phyloP scores from a whole-genome alignment of 1,140 invertebrate species.

The Scaptodrosophila lebanonensis region DNA sequence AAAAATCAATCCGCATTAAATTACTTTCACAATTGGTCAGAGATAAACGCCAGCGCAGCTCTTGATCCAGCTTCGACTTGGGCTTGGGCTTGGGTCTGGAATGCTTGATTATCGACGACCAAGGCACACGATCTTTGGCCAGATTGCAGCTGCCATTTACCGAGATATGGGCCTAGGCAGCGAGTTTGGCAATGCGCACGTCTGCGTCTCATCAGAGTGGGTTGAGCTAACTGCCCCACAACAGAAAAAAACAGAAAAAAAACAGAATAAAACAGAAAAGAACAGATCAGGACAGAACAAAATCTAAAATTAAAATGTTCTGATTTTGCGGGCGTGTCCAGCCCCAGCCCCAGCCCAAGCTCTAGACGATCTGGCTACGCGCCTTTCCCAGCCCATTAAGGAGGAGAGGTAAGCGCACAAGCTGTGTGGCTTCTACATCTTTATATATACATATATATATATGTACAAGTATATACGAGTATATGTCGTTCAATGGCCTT shows the following conservation, averaged over 20 bases:
- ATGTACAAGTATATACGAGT: too few species aligned
- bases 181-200: slow-evolving; percentile 7
- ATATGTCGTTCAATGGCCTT: too few species aligned
- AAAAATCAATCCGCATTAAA: slow-evolving; percentile 59
- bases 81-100: slow-evolving; percentile 23
- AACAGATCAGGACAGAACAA: too few species aligned
- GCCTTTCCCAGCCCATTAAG: too few species aligned
- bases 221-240: slow-evolving; percentile 31
- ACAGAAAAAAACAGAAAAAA: slow-evolving; percentile 26
- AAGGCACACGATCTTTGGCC: slow-evolving; percentile 48
- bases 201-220: slow-evolving; percentile 11
- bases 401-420: too few species aligned
- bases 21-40: slow-evolving; percentile 72
- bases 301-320: slow-evolving; percentile 45
- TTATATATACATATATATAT: too few species aligned
- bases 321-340: slow-evolving; percentile 24
- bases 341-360: slow-evolving; percentile 1
- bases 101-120: slow-evolving; percentile 44
- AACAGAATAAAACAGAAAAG: too few species aligned
- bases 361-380: too few species aligned
- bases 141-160: slow-evolving; percentile 31
- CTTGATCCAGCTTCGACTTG: slow-evolving; percentile 18
- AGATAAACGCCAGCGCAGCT: slow-evolving; percentile 49
- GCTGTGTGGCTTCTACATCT: too few species aligned
- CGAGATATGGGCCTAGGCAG: background rate